Base-by-base conservation (phyloP, 1,140 invertebrate species). In the Liolophura sinensis region DNA sequence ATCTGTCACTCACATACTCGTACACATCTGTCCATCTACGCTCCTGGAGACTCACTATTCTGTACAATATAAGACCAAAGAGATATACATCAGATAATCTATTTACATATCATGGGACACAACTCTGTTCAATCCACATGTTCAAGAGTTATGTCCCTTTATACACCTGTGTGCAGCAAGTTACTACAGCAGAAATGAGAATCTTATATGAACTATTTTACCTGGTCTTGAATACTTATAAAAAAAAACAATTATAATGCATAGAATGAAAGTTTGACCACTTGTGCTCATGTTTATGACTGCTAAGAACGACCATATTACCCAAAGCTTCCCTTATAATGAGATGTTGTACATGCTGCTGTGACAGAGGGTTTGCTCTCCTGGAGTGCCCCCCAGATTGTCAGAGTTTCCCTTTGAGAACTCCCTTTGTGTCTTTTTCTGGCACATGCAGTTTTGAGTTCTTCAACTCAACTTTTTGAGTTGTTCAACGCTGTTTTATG, bases 1-100 rank as follows among this genome's bases (percentile, higher is more conserved):
- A 77, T 25, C 92, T 87, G 82, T 93, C 92, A 72, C 91, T 90
- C 48, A 92, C 87, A 79, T 91, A 93, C 74, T 92, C 89, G 66
- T 93, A 93, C 15, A 89, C 83, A 20, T 84, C 65, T 63, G 82
- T 69, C 86, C 88, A 92, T 6, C 31, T 3, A 40, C 47, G 11
- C 1, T 40, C 18, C 60, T 18, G 60, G 9, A 7, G 11, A 7
- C 15, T 48, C 31, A 16, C 25, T n/a, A 20, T 48, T 49, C n/a
- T n/a, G 16, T 61, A 1, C 3, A 3, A 7, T 59, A 15, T 7
- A 40, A 31, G 4, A 14, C 14, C 24, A 57, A 59, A 24, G 18
- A n/a, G 31, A 18, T 59, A 59, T 15, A n/a, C 15, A 18, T 25
- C 46, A 16, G 18, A 60, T 15, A 46, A 40, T 12, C 14, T 15